A percentile compares a stretch with the other conserved stretches of the same genome.
Conservation (phyloP, 2,888 invertebrate genomes). For the Molanna angustata region DNA sequence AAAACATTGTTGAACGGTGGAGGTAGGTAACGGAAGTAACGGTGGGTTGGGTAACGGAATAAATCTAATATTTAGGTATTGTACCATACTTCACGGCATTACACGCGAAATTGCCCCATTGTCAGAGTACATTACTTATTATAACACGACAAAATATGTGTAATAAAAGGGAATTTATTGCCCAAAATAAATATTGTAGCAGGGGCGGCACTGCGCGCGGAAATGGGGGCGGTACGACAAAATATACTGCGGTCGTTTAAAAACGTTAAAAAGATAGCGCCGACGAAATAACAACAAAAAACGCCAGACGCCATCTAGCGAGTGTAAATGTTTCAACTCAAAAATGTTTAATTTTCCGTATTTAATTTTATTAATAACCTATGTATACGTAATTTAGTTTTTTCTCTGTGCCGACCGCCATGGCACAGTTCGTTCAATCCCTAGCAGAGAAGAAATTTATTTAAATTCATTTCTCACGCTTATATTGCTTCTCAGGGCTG, state of each 20-base stretch:
- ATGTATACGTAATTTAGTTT: too few relatives aligned
- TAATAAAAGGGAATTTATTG: constrained; percentile 58
- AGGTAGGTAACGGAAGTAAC: constrained; percentile 7
- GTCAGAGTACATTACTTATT: constrained; percentile 54
- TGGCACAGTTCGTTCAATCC: too few relatives aligned
- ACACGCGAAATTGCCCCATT: constrained; percentile 40
- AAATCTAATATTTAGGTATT: constrained; percentile 30
- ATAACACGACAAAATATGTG: constrained; percentile 61
- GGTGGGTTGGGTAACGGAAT: constrained; percentile 29
- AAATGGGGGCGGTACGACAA: constrained; percentile 8
- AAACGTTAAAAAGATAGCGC: constrained; percentile 16
- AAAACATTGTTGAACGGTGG: too few relatives aligned
- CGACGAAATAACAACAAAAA: too few relatives aligned
- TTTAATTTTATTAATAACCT: too few relatives aligned
- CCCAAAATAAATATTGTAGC: constrained; percentile 45
- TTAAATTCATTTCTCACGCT: too few relatives aligned
- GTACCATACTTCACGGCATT: constrained; percentile 40
- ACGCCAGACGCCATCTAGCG: too few relatives aligned
- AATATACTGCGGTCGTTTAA: constrained; percentile 23
- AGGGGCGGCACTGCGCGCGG: constrained; percentile 15
- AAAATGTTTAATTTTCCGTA: too few relatives aligned
- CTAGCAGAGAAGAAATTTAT: too few relatives aligned
- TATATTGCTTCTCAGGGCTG: too few relatives aligned
- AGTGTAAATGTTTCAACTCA: too few relatives aligned
- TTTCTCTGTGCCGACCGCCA: too few relatives aligned